Evolutionary conservation across 2,113 vertebrate genomes (phyloP).

Genomic region (Camelus dromedarius): DNA sequence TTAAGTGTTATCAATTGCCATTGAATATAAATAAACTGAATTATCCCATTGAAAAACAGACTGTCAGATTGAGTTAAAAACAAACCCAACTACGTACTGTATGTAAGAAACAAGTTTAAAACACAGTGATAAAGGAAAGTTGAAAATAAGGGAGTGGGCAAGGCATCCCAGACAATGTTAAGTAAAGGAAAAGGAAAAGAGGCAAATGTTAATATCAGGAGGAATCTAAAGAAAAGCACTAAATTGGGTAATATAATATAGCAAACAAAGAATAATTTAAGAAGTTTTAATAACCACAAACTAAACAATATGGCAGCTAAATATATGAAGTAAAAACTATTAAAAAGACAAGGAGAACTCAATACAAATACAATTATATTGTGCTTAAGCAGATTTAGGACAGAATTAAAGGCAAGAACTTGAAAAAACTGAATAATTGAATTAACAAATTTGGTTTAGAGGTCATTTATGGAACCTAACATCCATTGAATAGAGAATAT

Average conservation of each 20-base stretch:
- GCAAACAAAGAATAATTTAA: background rate
- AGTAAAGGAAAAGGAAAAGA: background rate
- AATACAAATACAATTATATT: background rate
- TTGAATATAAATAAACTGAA: slow-evolving; percentile 25
- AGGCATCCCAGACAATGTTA: background rate
- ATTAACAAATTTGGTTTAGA: slow-evolving; percentile 14
- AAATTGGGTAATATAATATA: background rate
- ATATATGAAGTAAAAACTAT: background rate
- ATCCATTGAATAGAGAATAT: background rate
- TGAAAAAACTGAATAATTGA: background rate
- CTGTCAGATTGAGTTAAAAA: background rate
- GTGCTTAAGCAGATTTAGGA: background rate
- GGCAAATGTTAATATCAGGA: background rate
- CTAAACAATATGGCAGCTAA: slow-evolving; percentile 9
- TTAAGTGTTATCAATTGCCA: background rate
- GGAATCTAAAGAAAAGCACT: background rate
- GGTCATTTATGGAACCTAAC: background rate
- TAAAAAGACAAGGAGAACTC: background rate
- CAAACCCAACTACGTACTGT: background rate
- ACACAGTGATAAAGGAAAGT: background rate
- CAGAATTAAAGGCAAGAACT: background rate
- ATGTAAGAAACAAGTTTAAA: slow-evolving; percentile 10
- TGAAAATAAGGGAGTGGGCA: background rate
- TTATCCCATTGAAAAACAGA: background rate
- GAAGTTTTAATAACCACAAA: background rate